Conservation (phyloP, 2,888 invertebrate species). For the Tridacna gigas region DNA sequence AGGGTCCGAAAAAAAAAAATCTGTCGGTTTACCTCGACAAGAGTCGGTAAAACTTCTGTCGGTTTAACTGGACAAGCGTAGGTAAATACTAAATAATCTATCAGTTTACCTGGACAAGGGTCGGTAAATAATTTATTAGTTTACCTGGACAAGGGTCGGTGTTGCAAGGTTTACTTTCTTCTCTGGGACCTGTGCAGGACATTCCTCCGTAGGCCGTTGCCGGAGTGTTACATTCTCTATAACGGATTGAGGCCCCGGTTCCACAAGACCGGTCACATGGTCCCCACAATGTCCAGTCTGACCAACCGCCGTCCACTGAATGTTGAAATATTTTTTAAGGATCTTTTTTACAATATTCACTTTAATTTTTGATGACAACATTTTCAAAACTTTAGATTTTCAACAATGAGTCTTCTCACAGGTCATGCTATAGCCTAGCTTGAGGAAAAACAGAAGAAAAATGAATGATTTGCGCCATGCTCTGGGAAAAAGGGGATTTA, state of each 20-base stretch:
- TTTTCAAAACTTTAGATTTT: too few species aligned
- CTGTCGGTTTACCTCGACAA: neutral
- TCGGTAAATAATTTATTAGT: neutral
- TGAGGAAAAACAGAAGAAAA: too few species aligned
- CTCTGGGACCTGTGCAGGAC: neutral
- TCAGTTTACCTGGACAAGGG: conserved; percentile 1
- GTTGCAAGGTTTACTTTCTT: neutral
- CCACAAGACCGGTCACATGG: neutral
- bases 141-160: conserved; percentile 4
- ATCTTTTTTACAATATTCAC: too few species aligned
- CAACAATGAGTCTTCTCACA: too few species aligned
- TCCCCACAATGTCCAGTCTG: neutral
- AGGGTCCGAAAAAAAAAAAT: too few species aligned
- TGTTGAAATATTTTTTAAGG: too few species aligned
- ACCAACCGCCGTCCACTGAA: neutral
- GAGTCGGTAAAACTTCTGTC: neutral
- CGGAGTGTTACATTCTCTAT: neutral
- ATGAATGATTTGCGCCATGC: too few species aligned
- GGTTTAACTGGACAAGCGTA: neutral
- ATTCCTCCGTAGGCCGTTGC: neutral
- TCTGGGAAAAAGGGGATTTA: too few species aligned
- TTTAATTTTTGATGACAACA: too few species aligned
- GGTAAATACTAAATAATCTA: too few species aligned
- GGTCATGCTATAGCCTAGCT: too few species aligned
- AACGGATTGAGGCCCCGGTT: neutral